Base-by-base conservation (phyloP, 1,140 invertebrate species). In the Nautilus pompilius region DNA sequence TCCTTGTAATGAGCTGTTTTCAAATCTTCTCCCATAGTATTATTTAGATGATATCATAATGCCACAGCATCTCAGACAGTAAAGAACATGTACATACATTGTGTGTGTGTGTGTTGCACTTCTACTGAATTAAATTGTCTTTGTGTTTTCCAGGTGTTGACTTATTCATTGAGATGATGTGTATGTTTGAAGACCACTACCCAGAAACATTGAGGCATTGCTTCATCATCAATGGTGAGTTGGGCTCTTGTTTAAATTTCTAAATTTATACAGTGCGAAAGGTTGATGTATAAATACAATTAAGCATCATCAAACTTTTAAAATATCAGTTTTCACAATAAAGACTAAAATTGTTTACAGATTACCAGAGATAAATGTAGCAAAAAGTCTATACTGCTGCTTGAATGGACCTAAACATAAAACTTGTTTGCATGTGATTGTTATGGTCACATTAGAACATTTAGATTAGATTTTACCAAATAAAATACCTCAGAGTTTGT, bases 151-250 rank as follows among this genome's bases (percentile, higher is more conserved):
- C 51, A 76, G 74, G 73, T 54, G 62, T 75, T 10, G 73, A 77
- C 58, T 54, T 70, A 2, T 70, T 71, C 24, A 63, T 57, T 56
- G 71, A 72, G 32, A 63, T 75, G 29, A 29, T 77, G 1, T n/a
- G 60, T 20, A 72, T 75, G 60, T 75, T 73, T 67, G 75, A 77
- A 57, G 70, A 68, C 17, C 63, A 77, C 61, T 77, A 75, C 57
- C 75, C 75, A 59, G 75, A 77, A 59, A 73, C 69, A 3, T 48
- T 73, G 13, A 77, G 71, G 49, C 63, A 48, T 36, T 60, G 64
- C 26, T 72, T 67, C 55, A 64, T 72, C 17, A 66, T 76, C 2
- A 76, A 75, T 62, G 71, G 74, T 73, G 67, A 60, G 58, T 57
- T 20, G 6, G 6, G 24, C 20, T 20, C 24, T 10, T 49, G 6